A percentile compares a stretch with the other conserved stretches of the same genome.
Evolutionary conservation across 2,797 vertebrate genomes (phyloP).

Genomic region (Champsocephalus gunnari): DNA sequence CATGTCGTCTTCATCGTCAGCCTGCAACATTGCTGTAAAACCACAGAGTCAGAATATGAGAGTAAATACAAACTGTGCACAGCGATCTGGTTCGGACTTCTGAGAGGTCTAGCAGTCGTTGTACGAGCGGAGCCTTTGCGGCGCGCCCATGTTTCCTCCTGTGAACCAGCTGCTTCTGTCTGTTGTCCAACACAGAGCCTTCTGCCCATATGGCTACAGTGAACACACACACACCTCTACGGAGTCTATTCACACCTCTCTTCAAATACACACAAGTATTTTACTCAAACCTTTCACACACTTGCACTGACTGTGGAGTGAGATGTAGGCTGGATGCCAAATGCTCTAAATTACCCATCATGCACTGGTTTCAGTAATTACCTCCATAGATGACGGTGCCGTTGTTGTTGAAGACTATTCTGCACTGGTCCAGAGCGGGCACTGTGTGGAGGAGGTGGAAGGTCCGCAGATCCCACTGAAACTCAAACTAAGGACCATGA

Average conservation of each 20-base stretch:
- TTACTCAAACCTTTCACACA: constrained; percentile 59
- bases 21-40: constrained; percentile 94
- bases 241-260: constrained; percentile 61
- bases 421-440: constrained; percentile 97
- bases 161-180: constrained; percentile 71
- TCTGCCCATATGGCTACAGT: constrained; percentile 66
- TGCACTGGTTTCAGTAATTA: constrained; percentile 68
- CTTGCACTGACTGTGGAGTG: constrained; percentile 26
- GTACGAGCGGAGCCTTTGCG: constrained; percentile 42
- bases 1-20: constrained; percentile 97
- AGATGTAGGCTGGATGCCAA: constrained; percentile 43
- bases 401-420: constrained; percentile 98
- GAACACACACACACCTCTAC: constrained; percentile 27
- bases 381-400: constrained; percentile 99
- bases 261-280: constrained; percentile 50
- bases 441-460: constrained; percentile 98
- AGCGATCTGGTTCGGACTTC: constrained; percentile 25
- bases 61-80: constrained; percentile 22
- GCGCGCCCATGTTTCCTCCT: constrained; percentile 50
- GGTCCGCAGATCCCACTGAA: constrained; percentile 97
- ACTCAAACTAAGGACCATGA: constrained; percentile 80
- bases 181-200: constrained; percentile 56
- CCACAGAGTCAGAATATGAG: constrained; percentile 16
- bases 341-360: constrained; percentile 21
- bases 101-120: constrained; percentile 26